These are phyloP conservation scores for Drosophila micromelanica DNA, from an alignment of 1,140 invertebrate species.

Conservation along the genomic window DNA sequence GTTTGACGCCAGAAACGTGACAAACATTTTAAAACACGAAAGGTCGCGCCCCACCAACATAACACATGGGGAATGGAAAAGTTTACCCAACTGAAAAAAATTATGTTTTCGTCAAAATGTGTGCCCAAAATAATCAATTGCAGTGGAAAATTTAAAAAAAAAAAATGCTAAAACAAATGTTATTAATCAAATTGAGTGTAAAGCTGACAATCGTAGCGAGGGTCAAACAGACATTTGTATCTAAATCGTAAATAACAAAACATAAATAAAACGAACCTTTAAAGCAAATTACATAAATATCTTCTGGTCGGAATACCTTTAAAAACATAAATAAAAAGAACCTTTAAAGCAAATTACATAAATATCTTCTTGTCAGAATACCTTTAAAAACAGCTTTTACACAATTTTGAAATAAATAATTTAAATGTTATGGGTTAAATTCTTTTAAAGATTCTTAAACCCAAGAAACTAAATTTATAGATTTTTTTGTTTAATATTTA, in stretches of 20 bases:
- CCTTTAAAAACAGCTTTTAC: not conserved
- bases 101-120: conserved; percentile 55
- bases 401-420: not conserved
- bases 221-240: not conserved
- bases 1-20: conserved; percentile 30
- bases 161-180: conserved; percentile 1
- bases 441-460: conserved; percentile 2
- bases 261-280: not conserved
- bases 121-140: conserved; percentile 53
- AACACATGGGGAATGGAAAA: conserved; percentile 24
- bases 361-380: not conserved
- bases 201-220: not conserved
- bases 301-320: too few species aligned
- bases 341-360: not conserved
- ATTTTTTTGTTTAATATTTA: not conserved
- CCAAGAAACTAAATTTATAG: conserved; percentile 18
- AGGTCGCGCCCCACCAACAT: conserved; percentile 21
- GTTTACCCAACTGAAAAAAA: conserved; percentile 6
- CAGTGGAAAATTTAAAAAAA: conserved; percentile 62
- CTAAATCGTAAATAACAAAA: not conserved
- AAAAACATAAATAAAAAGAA: not conserved
- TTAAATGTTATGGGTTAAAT: conserved; percentile 3
- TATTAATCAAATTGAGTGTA: not conserved
- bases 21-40: conserved; percentile 22
- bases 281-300: not conserved